Percentiles rank a stretch among this genome's conserved stretches.
Evolutionary conservation across 1,140 invertebrate genomes (phyloP).

Genomic region (Drosophila rufa): DNA sequence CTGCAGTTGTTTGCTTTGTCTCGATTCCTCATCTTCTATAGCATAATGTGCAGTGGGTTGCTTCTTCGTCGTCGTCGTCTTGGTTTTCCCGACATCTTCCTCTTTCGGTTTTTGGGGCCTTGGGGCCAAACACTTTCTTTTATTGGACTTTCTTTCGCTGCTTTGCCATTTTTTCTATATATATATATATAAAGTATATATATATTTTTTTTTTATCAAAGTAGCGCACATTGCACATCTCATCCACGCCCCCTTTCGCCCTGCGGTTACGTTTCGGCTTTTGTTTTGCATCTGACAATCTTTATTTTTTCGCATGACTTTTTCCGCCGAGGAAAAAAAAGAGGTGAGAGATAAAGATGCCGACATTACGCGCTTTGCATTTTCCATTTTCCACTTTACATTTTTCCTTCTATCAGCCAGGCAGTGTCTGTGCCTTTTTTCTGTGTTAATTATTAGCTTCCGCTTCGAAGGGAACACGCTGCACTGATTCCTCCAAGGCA

Average conservation of each 20-base stretch:
- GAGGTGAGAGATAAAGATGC: constrained; percentile 56
- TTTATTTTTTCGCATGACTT: constrained; percentile 60
- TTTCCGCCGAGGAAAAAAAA: constrained; percentile 25
- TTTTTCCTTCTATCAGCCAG: constrained; percentile 36
- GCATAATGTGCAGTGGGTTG: constrained; percentile 58
- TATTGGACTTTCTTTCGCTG: constrained; percentile 71
- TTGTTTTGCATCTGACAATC: constrained; percentile 67
- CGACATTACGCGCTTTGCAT: constrained; percentile 69
- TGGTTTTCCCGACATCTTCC: constrained; percentile 10
- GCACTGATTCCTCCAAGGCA: constrained; percentile 24
- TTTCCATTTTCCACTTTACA: constrained; percentile 55
- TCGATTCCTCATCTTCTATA: constrained; percentile 29
- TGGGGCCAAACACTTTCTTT: constrained; percentile 79
- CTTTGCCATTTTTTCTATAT: constrained; percentile 15
- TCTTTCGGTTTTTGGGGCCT: constrained; percentile 54
- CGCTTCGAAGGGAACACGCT: constrained; percentile 50
- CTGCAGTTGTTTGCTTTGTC: constrained; percentile 59
- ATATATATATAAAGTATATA: constrained; percentile 26
- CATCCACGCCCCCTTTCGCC: constrained; percentile 22
- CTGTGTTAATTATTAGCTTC: constrained; percentile 78
- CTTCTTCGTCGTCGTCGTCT: background rate
- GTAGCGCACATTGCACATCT: constrained; percentile 60
- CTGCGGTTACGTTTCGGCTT: constrained; percentile 61
- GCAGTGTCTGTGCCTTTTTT: constrained; percentile 36
- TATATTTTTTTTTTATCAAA: constrained; percentile 46